These are phyloP conservation scores for Etheostoma cragini DNA, from an alignment of 2,113 vertebrate genomes.

Conservation along the genomic window DNA sequence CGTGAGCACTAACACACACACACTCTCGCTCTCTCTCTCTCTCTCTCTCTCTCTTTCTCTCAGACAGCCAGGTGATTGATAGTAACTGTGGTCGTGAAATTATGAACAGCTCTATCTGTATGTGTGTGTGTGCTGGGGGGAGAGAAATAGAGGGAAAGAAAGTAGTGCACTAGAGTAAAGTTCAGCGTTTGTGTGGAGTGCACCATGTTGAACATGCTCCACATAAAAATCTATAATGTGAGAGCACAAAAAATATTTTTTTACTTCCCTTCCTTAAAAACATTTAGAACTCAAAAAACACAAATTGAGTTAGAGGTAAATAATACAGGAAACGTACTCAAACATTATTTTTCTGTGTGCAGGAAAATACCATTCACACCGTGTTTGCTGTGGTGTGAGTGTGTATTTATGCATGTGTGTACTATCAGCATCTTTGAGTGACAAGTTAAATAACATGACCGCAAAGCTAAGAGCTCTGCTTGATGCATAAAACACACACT, in stretches of 20 bases:
- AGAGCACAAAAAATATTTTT: neutral
- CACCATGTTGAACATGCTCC: neutral
- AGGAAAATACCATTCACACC: constrained; percentile 26
- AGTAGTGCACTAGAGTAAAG: constrained; percentile 23
- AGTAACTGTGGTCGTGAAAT: constrained; percentile 61
- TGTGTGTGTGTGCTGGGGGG: neutral
- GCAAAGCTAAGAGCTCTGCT: constrained; percentile 32
- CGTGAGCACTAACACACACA: constrained; percentile 35
- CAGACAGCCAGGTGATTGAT: constrained; percentile 67
- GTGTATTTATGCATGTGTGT: neutral
- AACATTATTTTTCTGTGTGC: neutral
- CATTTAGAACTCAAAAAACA: neutral
- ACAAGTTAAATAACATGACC: constrained; percentile 49
- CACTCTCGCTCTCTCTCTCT: constrained; percentile 23
- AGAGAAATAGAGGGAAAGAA: too few relatives aligned
- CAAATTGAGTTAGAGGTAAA: neutral
- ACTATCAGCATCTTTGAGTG: constrained; percentile 43
- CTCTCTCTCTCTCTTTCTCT: neutral
- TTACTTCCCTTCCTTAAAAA: constrained; percentile 5
- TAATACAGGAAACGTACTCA: constrained; percentile 7
- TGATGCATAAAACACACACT: constrained; percentile 16
- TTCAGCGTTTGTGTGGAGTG: constrained; percentile 3
- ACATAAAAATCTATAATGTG: constrained; percentile 2
- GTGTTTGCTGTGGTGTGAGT: neutral
- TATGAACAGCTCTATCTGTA: constrained; percentile 40